Evolutionary conservation across 2,113 vertebrate genomes (phyloP).

Genomic region (Pleuronectes platessa): DNA sequence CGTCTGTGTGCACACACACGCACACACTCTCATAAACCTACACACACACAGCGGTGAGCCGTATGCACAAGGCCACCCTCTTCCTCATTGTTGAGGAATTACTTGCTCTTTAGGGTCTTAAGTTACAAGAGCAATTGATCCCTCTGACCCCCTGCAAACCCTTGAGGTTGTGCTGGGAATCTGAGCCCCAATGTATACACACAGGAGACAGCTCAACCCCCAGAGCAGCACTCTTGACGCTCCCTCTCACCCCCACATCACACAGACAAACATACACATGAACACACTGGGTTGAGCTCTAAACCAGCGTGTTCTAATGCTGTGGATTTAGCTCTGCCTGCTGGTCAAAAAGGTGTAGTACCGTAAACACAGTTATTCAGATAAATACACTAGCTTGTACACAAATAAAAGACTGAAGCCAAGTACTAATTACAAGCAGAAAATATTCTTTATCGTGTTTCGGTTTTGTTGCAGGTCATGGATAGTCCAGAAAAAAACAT

Average conservation of each 20-base stretch:
- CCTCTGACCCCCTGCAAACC: conserved; percentile 92
- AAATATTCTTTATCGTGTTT: conserved; percentile 42
- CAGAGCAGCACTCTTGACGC: conserved; percentile 75
- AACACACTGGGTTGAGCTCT: background rate
- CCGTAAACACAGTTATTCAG: background rate
- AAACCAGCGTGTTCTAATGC: conserved; percentile 19
- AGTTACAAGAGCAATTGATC: conserved; percentile 98
- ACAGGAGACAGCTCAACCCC: conserved; percentile 87
- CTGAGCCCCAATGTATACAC: conserved; percentile 90
- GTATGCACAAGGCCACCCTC: conserved; percentile 78
- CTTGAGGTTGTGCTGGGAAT: conserved; percentile 90
- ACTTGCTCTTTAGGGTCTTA: conserved; percentile 93
- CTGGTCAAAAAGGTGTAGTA: conserved; percentile 65
- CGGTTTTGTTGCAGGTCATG: conserved; percentile 21
- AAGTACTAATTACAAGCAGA: conserved; percentile 41
- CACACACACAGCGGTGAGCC: conserved; percentile 37
- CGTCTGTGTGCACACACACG: background rate
- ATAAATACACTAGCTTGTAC: background rate
- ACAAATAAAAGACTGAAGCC: conserved; percentile 21
- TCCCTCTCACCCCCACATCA: conserved; percentile 34
- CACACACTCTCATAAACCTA: conserved; percentile 20
- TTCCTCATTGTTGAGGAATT: conserved; percentile 90
- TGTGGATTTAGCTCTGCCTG: conserved; percentile 79
- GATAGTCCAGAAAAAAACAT: conserved; percentile 6
- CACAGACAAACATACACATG: conserved; percentile 24